phyloP scores from a whole-genome alignment of 1,140 invertebrate species.

The Orchesella cincta region DNA sequence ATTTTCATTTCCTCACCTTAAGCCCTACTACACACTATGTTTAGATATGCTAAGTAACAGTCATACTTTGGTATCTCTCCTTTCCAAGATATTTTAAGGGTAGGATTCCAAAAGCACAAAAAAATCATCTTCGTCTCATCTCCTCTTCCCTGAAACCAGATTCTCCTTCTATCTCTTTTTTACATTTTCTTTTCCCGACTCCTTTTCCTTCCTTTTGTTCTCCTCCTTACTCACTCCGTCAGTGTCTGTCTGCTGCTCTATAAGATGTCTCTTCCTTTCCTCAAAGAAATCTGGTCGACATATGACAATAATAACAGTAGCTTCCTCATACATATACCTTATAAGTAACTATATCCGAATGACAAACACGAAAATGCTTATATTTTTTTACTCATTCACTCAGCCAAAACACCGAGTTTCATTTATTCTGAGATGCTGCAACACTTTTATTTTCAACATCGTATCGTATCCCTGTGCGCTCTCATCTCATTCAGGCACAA shows the following conservation, averaged over 20 bases:
- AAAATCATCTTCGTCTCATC: neutral
- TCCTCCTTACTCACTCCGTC: neutral
- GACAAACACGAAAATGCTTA: too few relatives aligned
- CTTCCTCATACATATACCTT: too few relatives aligned
- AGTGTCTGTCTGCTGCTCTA: neutral
- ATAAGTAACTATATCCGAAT: too few relatives aligned
- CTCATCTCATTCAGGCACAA: too few relatives aligned
- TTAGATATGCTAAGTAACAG: neutral
- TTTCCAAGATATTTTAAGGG: too few relatives aligned
- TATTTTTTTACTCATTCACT: too few relatives aligned
- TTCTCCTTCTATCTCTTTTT: conserved; percentile 15
- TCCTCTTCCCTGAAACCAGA: neutral
- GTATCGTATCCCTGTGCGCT: too few relatives aligned
- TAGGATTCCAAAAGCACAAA: neutral
- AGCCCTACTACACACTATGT: neutral
- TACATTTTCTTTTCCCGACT: neutral
- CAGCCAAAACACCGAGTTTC: too few relatives aligned
- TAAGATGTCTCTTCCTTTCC: neutral
- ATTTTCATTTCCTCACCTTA: neutral
- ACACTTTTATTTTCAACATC: too few relatives aligned
- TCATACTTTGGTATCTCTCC: neutral
- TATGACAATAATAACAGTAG: too few relatives aligned
- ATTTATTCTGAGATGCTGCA: too few relatives aligned
- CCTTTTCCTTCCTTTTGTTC: neutral
- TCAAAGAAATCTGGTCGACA: neutral